Percentiles rank a stretch among this genome's conserved stretches.
phyloP scores from a whole-genome alignment of 2,113 vertebrate species.

The Oreochromis niloticus region DNA sequence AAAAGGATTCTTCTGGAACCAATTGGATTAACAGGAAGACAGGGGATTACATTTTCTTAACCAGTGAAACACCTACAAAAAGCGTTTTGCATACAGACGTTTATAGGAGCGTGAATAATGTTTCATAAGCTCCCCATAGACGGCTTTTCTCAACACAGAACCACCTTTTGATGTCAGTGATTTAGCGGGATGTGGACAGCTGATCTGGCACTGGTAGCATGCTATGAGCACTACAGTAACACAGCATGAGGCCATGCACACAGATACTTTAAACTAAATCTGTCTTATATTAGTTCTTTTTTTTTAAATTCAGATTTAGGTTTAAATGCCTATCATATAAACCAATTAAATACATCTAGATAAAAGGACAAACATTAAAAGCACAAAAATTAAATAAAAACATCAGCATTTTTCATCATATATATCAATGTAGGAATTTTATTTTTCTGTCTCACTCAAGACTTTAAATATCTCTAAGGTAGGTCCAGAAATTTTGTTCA shows the following conservation, averaged over 20 bases:
- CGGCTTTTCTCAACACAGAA: not conserved
- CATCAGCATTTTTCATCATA: not conserved
- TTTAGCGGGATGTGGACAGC: not conserved
- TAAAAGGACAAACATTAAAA: not conserved
- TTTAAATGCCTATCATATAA: not conserved
- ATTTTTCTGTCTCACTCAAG: not conserved
- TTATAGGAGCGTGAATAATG: slow-evolving; percentile 11
- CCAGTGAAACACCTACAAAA: slow-evolving; percentile 15
- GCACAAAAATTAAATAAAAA: not conserved
- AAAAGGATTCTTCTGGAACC: slow-evolving; percentile 12
- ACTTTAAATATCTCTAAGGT: not conserved
- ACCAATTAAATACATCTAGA: not conserved
- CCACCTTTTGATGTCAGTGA: not conserved
- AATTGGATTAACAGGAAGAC: slow-evolving; percentile 16
- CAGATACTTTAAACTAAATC: not conserved
- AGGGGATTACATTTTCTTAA: slow-evolving; percentile 23
- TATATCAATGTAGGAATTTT: not conserved
- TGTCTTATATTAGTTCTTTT: not conserved
- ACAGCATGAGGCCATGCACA: not conserved
- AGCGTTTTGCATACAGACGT: not conserved
- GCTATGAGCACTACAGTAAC: not conserved
- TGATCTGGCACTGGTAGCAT: not conserved
- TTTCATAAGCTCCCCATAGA: not conserved
- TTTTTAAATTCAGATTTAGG: not conserved
- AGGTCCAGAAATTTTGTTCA: not conserved